These are phyloP conservation scores for Syrrhaptes paradoxus DNA, from an alignment of 2,113 vertebrate genomes.

Conservation along the genomic window DNA sequence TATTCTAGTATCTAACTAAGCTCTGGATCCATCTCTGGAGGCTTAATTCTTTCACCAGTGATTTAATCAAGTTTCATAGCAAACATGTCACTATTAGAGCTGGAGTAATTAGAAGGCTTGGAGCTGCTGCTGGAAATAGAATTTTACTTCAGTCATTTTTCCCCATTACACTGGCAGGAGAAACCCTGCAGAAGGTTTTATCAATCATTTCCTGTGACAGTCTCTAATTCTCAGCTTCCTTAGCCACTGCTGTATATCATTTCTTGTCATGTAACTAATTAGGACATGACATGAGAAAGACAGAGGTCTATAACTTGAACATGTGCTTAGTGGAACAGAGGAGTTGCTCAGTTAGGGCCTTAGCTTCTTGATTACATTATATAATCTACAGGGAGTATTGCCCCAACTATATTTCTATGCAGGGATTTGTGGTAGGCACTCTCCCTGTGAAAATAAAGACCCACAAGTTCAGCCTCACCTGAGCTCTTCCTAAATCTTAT, in stretches of 20 bases:
- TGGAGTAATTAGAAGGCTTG: not conserved
- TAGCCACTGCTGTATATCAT: not conserved
- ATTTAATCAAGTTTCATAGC: not conserved
- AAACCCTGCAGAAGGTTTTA: not conserved
- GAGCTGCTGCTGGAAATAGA: not conserved
- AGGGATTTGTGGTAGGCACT: not conserved
- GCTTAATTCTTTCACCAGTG: not conserved
- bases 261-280: constrained; percentile 17
- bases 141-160: not conserved
- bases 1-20: not conserved
- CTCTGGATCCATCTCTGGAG: not conserved
- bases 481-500: not conserved
- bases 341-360: not conserved
- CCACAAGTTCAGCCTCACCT: not conserved
- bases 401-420: not conserved
- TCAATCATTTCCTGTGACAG: constrained; percentile 1
- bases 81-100: not conserved
- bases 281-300: not conserved
- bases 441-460: not conserved
- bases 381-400: not conserved
- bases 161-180: not conserved
- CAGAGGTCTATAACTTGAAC: not conserved
- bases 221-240: not conserved
- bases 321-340: not conserved
- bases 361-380: not conserved